Percentiles rank a stretch among this genome's conserved stretches.
phyloP scores from a whole-genome alignment of 2,888 invertebrate species.

The Eilema depressum region DNA sequence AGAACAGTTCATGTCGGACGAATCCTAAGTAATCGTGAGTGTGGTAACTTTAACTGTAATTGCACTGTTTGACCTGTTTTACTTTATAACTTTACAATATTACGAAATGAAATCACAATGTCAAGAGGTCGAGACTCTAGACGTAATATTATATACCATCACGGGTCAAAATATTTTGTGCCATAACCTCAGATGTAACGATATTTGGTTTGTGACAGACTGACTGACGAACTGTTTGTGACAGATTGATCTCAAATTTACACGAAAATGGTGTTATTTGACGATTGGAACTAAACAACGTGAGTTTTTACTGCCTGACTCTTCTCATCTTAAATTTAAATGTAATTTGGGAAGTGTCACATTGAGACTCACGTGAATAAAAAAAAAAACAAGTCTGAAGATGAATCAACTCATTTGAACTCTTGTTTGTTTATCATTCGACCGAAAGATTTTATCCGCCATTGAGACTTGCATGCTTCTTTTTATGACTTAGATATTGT shows the following conservation, averaged over 20 bases:
- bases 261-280: not conserved
- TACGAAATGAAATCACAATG: not conserved
- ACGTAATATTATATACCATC: not conserved
- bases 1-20: slow-evolving; percentile 24
- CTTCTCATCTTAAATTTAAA: not conserved
- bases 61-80: not conserved
- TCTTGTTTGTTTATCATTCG: not conserved
- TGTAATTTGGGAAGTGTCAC: not conserved
- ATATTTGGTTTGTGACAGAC: not conserved
- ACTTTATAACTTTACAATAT: not conserved
- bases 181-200: not conserved
- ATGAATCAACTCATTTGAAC: not conserved
- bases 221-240: not conserved
- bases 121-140: too few species aligned
- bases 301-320: not conserved
- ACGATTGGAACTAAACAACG: not conserved
- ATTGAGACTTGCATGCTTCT: not conserved
- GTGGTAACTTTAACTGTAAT: not conserved
- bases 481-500: not conserved
- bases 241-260: not conserved
- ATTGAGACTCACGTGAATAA: not conserved
- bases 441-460: not conserved
- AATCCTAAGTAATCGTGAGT: not conserved
- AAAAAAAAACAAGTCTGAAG: not conserved
- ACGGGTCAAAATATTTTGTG: not conserved